phyloP scores from a whole-genome alignment of 1,140 invertebrate genomes.

The Bombyx mori region ASM3026992v2 NC_085110.1:10829501-10830000 shows the following conservation, averaged over 20 bases:
- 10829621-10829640: not conserved
- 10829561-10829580: not conserved
- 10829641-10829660: slow-evolving; percentile 56
- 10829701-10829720: slow-evolving; percentile 90
- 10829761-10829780: slow-evolving; percentile 81
- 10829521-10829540: slow-evolving; percentile 22
- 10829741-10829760: slow-evolving; percentile 82
- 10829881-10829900: slow-evolving; percentile 60
- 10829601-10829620: not conserved
- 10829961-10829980: slow-evolving; percentile 52
- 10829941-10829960: slow-evolving; percentile 55
- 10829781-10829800: slow-evolving; percentile 71
- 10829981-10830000: slow-evolving; percentile 75
- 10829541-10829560: slow-evolving; percentile 10
- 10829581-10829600: slow-evolving; percentile 5
- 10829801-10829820: slow-evolving; percentile 67
- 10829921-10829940: slow-evolving; percentile 63
- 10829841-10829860: slow-evolving; percentile 58
- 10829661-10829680: slow-evolving; percentile 71
- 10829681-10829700: slow-evolving; percentile 75
- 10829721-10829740: slow-evolving; percentile 86
- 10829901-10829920: slow-evolving; percentile 68
- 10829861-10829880: slow-evolving; percentile 52
- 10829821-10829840: slow-evolving; percentile 59
- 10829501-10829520: slow-evolving; percentile 21